Evolutionary conservation across 2,888 invertebrate species (phyloP), one percentile per base, ranked within the genome.

Genomic region (Synergus japonicus): DNA sequence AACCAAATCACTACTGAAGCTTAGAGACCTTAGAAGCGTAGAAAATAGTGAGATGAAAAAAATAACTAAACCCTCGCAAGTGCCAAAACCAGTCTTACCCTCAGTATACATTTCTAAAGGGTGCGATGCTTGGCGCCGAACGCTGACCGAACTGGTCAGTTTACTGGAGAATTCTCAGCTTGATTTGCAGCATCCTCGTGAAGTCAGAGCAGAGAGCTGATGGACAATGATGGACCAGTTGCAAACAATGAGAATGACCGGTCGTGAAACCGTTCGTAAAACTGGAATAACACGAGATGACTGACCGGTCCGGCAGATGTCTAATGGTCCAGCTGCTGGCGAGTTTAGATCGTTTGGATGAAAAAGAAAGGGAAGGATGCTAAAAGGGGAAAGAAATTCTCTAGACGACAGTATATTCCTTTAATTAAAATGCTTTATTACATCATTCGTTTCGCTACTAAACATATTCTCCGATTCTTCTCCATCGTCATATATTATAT

Each of bases 241-340:
- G 78, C 83, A 85, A 85, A 89, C 87, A 87, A 88, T 86, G 86
- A 89, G 85, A 83, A 83, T 85, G 88, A 88, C 89, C 88, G 88
- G 87, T 88, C 86, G 81, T 78, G 82, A 81, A 85, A 83, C 83
- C 83, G 83, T 83, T 85, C 83, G 82, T 82, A 82, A 87, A 87
- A 89, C 89, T 88, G 90, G 90, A 89, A 82, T 88, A 81, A 83
- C 85, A 84, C 83, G 88, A 89, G 90, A 91, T 90, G 90, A 90
- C 87, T 88, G 88, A 89, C 90, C 91, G 91, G 89, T 89, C 88
- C 85, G 89, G 91, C 92, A 92, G 92, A 92, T 92, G 92, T 89
- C 80, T 80, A 84, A 82, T 87, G 89, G 86, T 91, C 88, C 91
- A 91, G 90, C 90, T 91, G 91, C 88, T 84, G 83, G 79, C 80